Percentiles rank a stretch among this genome's conserved stretches.
These are phyloP conservation scores for Heliocidaris erythrogramma DNA, from an alignment of 35 echinoderm and acorn worm species.

Conservation along the genomic window DNA sequence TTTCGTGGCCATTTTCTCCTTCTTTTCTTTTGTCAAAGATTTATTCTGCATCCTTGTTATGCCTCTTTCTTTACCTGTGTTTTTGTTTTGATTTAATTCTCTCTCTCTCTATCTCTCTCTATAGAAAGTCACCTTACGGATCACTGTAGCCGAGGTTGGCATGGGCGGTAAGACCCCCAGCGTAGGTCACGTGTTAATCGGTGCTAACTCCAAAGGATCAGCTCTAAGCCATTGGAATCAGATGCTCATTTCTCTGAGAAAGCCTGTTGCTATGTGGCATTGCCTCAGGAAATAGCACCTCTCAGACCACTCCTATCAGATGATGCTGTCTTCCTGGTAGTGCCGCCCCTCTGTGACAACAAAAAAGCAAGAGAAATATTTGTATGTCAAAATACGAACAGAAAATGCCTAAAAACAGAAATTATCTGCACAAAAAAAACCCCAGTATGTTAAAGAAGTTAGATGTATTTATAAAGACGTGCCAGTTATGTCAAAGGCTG, in stretches of 20 bases:
- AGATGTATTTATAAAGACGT: too few species aligned
- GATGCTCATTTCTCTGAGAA: constrained; percentile 84
- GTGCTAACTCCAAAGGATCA: constrained; percentile 77
- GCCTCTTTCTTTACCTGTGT: neutral
- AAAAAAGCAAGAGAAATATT: too few species aligned
- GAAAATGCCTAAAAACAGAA: too few species aligned
- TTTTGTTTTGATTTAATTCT: too few species aligned
- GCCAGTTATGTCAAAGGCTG: too few species aligned
- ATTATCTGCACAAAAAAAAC: too few species aligned
- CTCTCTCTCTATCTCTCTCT: neutral
- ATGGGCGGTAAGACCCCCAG: constrained; percentile 75
- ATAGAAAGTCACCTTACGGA: constrained; percentile 85
- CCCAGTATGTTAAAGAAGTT: too few species aligned
- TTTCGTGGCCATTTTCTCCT: too few species aligned
- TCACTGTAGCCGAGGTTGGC: constrained; percentile 76
- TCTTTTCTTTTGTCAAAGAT: too few species aligned
- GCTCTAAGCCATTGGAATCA: constrained; percentile 92
- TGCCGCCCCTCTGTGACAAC: too few species aligned
- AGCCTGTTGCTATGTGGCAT: constrained; percentile 99
- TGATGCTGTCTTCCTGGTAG: neutral
- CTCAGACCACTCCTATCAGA: neutral
- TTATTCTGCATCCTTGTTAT: neutral
- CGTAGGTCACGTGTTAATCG: constrained; percentile 88
- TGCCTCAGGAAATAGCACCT: constrained; percentile 63
- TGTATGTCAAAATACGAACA: too few species aligned